Base-by-base conservation (phyloP, 2,888 invertebrate species). In the Euspilapteryx auroguttella region DNA sequence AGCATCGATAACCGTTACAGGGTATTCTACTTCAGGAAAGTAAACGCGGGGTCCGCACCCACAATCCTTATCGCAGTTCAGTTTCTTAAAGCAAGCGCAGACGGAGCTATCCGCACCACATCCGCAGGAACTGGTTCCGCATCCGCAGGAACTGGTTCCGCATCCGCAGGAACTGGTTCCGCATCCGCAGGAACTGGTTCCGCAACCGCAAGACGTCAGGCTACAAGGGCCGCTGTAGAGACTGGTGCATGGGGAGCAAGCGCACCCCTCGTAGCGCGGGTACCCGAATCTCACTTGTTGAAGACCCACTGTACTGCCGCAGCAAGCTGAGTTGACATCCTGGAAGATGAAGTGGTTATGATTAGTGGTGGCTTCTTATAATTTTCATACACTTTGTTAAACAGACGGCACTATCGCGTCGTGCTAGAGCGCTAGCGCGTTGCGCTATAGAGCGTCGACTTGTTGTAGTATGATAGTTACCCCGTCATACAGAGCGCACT, bases 11-110 rank as follows among this genome's bases (percentile, higher is more conserved):
- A 44, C 36, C 1, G 47, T 37, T 2, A 41, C 27, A 0, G 66
- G 64, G 25, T 65, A 66, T 8, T 48, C 48, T 0, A 64, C 64
- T 32, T 63, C 62, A 0, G 66, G 64, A 36, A 53, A 68, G 31
- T 56, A 55, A 2, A 57, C 35, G 1, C 17, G 5, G 17, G 5
- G 8, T 17, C 17, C 17, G 17, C 17, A 17, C 8, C 17, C 17
- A 8, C 17, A 17, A 17, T 8, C 17, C 5, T 8, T 8, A 17
- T 8, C 17, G 17, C 17, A 17, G 17, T 17, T 17, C 5, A 17
- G 17, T 5, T 8, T 6, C 17, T 5, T 8, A 8, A 17, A 17
- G 17, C 17, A 17, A 6, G 5, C 8, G 8, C 17, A 17, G 5
- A 17, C 17, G 8, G 17, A 5, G 17, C 8, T 17, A 8, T 17